Percentiles rank a stretch among this genome's conserved stretches.
Conservation (phyloP, 2,797 vertebrate genomes). For the Esox lucius region DNA sequence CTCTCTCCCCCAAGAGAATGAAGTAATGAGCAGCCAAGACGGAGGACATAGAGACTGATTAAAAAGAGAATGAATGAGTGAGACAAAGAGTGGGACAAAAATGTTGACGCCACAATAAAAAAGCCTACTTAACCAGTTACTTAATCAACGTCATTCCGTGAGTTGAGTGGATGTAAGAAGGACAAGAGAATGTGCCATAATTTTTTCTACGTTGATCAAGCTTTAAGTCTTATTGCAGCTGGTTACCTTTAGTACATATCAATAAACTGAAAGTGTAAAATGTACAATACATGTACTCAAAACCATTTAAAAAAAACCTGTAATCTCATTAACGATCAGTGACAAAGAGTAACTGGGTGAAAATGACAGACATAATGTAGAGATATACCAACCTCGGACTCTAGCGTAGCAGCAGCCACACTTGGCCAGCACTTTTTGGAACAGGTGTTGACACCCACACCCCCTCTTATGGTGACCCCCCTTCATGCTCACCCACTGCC, state of each 20-base stretch:
- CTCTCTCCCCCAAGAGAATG: background rate
- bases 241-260: too few relatives aligned
- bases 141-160: too few relatives aligned
- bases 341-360: background rate
- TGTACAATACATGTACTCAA: too few relatives aligned
- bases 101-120: background rate
- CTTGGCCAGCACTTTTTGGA: constrained; percentile 85
- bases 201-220: too few relatives aligned
- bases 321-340: background rate
- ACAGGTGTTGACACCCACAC: constrained; percentile 85
- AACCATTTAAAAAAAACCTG: background rate
- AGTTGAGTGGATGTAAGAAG: background rate
- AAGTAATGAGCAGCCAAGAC: background rate
- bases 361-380: background rate
- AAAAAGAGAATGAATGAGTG: too few relatives aligned
- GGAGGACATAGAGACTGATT: background rate
- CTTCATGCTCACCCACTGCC: constrained; percentile 79
- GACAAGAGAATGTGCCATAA: background rate
- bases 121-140: too few relatives aligned
- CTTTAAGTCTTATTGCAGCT: too few relatives aligned
- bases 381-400: constrained; percentile 73
- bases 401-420: constrained; percentile 84
- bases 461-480: constrained; percentile 76
- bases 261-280: too few relatives aligned
- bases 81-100: background rate